Base-by-base conservation (phyloP, 2,113 vertebrate genomes). In the Sinosuthora webbiana region DNA sequence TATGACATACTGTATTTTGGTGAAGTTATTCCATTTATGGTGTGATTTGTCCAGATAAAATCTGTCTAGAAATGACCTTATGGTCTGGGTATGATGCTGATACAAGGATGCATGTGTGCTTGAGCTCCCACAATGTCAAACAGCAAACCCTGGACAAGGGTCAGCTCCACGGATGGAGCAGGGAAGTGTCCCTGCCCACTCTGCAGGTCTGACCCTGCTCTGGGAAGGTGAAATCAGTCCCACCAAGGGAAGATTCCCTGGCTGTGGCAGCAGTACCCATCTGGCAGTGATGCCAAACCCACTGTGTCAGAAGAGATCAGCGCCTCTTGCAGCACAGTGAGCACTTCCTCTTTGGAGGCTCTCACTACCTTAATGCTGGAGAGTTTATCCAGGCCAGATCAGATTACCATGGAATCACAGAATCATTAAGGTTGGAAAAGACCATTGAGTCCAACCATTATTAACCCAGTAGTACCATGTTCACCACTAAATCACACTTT, bases 51-150 rank as follows among this genome's bases (percentile, higher is more conserved):
- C 82, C 85, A 94, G 91, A 95, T 89, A 95, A 96, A 91, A 87
- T 71, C 44, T 65, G 65, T 73, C 83, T 94, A 93, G 94, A 93
- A 97, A 64, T 97, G 94, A 98, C 87, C 57, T 97, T 97, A 96
- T 52, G 90, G 96, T 97, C 97, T 97, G 94, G 49, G 83, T 95
- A 97, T 95, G 94, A 95, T 42, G 75, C 70, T 76, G 89, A 84
- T 69, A 74, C 78, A 93, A 93, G 84, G 39, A 75, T 52, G 52
- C 17, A 33, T 11, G 16, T 9, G 65, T 0, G 6, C 19, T 87
- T 59, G 33, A 21, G 71, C 64, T 91, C 50, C 31, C 63, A 67
- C 8, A 16, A 1, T 3, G 33, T 87, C 80, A 35, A 56, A 37
- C 13, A 56, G 55, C 18, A 7, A 27, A 0, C 0, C 19, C 7